Base-by-base conservation (phyloP, 1,140 invertebrate species). In the Ostrea edulis region DNA sequence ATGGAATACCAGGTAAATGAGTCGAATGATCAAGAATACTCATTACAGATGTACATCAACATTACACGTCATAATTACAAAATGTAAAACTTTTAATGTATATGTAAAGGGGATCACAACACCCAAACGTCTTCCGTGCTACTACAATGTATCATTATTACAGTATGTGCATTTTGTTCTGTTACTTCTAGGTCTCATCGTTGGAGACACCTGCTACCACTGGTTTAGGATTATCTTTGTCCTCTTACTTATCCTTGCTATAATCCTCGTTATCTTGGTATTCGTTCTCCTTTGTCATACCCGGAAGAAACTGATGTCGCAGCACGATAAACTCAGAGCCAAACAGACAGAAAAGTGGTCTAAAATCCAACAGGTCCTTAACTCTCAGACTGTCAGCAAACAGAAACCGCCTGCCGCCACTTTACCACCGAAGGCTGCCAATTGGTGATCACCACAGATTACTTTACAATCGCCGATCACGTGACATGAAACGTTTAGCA, bases 321-420 rank as follows among this genome's bases (percentile, higher is more conserved):
- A 84, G n/a, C 82, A 86, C 9, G 88, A 86, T n/a, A 68, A 81
- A 25, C 58, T 89, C 14, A 84, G 82, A 58, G 85, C 85, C 20
- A 86, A 89, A 44, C 82, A 71, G 82, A 85, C 82, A 8, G 86
- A 84, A 8, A 77, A 83, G 17, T 89, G 88, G 88, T 65, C 51
- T 8, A 89, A 89, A 35, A 81, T 89, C 14, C 88, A 89, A 55
- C 62, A 89, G 29, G 85, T 85, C n/a, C 82, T 89, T n/a, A 53
- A 84, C 35, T 44, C 54, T 8, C 85, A 82, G n/a, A 29, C 55
- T 7, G 58, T 51, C 12, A 86, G 81, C 4, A 68, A 68, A 14
- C 88, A 89, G 71, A 89, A 82, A 77, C 88, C 88, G 9, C 88
- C 88, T 17, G 88, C 88, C n/a, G 85, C 88, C 11, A 89, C 88